Evolutionary conservation across 2,888 invertebrate genomes (phyloP), one percentile per base, ranked within the genome.

Genomic region (Xanthia icteritia): DNA sequence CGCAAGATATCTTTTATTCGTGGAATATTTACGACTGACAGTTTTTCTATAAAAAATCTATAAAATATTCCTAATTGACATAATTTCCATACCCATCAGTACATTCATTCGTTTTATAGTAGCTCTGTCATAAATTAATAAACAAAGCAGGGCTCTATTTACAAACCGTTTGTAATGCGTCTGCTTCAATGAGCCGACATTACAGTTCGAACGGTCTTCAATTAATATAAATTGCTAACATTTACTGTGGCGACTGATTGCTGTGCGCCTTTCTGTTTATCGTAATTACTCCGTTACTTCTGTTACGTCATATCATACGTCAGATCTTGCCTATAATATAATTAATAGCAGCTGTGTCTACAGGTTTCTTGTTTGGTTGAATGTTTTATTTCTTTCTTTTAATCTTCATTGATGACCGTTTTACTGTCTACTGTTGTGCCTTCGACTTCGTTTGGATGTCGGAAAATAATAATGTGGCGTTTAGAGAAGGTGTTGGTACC

Each of bases 161-260:
- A 63, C 66, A 56, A 69, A 76, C 60, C 23, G 61, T 68, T 66
- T 61, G 66, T 27, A 45, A 39, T 60, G 45, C 23, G 56, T 73
- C 56, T 74, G 68, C 60, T 79, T 74, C 86, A 83, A 86, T 80
- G 70, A 79, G 75, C 54, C 31, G 58, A 56, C 39, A 64, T 48
- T 66, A 68, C 77, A 70, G 73, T 56, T 76, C 74, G 58, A 89
- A 73, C 74, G 63, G 78, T 85, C 74, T 73, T 88, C 77, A 82
- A 89, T 90, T 87, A 81, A 82, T 79, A 84, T 81, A 64, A 83
- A 90, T 89, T 83, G 81, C 76, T 81, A 64, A 67, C 69, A 78
- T 81, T 79, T 69, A 31, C 27, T 65, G 36, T 27, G 61, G 51
- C 72, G 36, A 86, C 79, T 83, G 73, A 74, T 66, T 74, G 73